These are phyloP conservation scores for Artibeus lituratus DNA, from an alignment of 2,797 vertebrate genomes.

Conservation along the genomic window DNA sequence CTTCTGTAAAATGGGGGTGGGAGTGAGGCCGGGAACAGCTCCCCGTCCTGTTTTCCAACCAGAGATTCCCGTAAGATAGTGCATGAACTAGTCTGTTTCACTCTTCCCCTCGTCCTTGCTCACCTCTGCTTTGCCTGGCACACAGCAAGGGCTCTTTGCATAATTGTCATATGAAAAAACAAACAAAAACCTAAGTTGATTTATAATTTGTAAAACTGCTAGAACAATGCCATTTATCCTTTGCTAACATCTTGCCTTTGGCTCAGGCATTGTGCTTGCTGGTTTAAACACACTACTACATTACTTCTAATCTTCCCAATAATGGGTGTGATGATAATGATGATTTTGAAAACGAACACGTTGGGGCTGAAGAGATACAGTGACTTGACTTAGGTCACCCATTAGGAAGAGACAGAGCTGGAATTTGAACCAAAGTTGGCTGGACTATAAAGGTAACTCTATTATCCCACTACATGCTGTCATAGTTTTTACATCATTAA, in stretches of 20 bases:
- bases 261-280: not conserved
- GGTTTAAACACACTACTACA: not conserved
- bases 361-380: not conserved
- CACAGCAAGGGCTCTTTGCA: not conserved
- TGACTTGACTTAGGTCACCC: not conserved
- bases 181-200: not conserved
- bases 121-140: not conserved
- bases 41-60: not conserved
- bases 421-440: not conserved
- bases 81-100: not conserved
- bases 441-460: not conserved
- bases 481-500: not conserved
- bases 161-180: not conserved
- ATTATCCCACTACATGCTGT: not conserved
- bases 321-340: not conserved
- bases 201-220: slow-evolving; percentile 1
- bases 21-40: accelerated
- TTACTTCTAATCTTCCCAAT: not conserved
- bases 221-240: not conserved
- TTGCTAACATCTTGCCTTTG: not conserved
- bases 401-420: not conserved
- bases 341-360: not conserved
- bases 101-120: not conserved
- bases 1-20: not conserved
- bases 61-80: not conserved